Evolutionary conservation across 2,113 vertebrate species (phyloP), one percentile per base, ranked within the genome.

Genomic region (Crotalus helleri): DNA sequence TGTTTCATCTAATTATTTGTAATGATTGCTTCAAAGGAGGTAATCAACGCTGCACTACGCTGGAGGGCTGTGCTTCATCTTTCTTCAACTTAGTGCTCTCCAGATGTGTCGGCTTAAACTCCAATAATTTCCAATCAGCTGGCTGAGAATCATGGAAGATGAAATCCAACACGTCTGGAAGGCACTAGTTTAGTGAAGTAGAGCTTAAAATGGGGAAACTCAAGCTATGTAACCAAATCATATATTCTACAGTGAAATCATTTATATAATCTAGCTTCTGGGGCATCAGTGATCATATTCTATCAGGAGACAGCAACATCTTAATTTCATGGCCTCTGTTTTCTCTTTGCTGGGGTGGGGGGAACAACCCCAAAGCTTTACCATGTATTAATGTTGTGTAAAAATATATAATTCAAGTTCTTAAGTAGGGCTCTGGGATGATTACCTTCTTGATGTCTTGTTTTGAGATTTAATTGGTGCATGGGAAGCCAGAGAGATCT

Each of bases 1-100:
- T 90, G 92, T 90, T 81, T 89, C 57, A 86, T 39, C 55, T 64
- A 90, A 24, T 51, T 54, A 89, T 44, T 81, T 93, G 53, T 64
- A 90, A 87, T n/a, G 23, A 90, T 19, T 3, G 3, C 89, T 87
- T 90, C 89, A 86, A 64, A 33, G 89, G 89, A 87, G 58, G 85
- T 55, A n/a, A 87, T 86, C 92, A 90, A 64, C 23, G 44, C 54
- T 90, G 54, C 1, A 12, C 19, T 24, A 61, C 3, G 46, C 46
- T 93, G 89, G 57, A 39, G 74, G 49, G 74, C 74, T 81, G 33
- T 44, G 33, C 74, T 81, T 81, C 74, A 4, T 44, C 74, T 81
- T 81, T 81, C 33, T 81, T 81, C 74, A 81, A 44, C 33, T 81
- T 81, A 81, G 74, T 21, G 33, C 74, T 81, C 74, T 81, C 74